Evolutionary conservation across 2,113 vertebrate species (phyloP).

Genomic region (Platichthys stellatus): DNA sequence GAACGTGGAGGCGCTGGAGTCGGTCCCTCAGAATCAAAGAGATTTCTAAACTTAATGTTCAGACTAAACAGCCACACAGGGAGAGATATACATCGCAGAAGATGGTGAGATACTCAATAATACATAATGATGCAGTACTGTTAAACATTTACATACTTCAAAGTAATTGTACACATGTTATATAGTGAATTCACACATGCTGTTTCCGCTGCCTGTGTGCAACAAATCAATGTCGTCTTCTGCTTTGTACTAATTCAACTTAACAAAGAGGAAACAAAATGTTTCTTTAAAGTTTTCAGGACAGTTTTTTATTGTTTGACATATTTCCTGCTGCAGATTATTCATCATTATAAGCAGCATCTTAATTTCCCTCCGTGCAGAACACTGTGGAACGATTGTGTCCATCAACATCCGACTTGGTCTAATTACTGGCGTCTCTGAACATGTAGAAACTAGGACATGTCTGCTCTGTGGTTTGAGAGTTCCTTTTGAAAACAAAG

Average conservation of each 20-base stretch:
- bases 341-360: not conserved
- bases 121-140: not conserved
- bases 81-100: not conserved
- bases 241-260: too few relatives aligned
- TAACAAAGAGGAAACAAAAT: too few relatives aligned
- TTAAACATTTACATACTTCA: not conserved
- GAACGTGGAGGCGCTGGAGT: conserved; percentile 49
- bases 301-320: not conserved
- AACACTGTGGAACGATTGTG: too few relatives aligned
- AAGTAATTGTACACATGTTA: too few relatives aligned
- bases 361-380: not conserved
- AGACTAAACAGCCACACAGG: not conserved
- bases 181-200: too few relatives aligned
- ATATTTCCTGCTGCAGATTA: too few relatives aligned
- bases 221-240: not conserved
- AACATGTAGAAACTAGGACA: not conserved
- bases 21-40: conserved; percentile 54
- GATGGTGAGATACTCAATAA: not conserved
- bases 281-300: too few relatives aligned
- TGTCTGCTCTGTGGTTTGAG: not conserved
- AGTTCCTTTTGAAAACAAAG: too few relatives aligned
- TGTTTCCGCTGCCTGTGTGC: too few relatives aligned
- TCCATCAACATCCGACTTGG: too few relatives aligned
- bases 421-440: too few relatives aligned
- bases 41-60: conserved; percentile 41